These are phyloP conservation scores for Crocidura indochinensis DNA, from an alignment of 2,797 vertebrate genomes.

Conservation along the genomic window DNA sequence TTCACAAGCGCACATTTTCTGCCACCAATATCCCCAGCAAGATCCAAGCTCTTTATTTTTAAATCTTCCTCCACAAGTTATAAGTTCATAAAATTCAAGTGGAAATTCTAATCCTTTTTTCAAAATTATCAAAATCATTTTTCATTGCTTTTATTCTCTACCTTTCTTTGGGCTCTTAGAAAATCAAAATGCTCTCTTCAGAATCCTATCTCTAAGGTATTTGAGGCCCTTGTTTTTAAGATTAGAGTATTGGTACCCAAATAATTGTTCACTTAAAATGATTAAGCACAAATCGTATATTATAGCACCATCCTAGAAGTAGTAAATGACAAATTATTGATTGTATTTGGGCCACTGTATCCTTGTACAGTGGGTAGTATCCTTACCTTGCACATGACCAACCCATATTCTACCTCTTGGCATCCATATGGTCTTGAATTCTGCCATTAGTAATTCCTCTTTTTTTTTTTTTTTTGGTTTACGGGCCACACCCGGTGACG, in stretches of 20 bases:
- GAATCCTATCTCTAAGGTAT: not conserved
- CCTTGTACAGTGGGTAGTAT: no score
- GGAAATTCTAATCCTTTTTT: constrained; percentile 29
- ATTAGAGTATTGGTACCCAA: not conserved
- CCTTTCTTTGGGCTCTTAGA: constrained; percentile 11
- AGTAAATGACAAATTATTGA: not conserved
- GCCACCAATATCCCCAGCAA: no score
- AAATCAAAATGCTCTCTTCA: not conserved
- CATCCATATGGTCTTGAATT: no score
- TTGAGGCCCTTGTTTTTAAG: constrained; percentile 48
- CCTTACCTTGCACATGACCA: no score
- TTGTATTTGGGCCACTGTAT: no score
- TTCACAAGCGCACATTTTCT: no score
- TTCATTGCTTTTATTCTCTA: not conserved
- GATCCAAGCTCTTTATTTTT: not conserved
- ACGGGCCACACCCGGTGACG: no score
- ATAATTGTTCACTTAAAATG: not conserved
- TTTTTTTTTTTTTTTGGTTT: no score
- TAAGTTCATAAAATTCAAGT: not conserved
- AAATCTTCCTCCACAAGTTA: not conserved
- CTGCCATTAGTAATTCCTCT: no score
- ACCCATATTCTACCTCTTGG: no score
- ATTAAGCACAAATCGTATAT: not conserved
- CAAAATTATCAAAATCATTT: not conserved
- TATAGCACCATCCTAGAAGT: not conserved